Base-by-base conservation (phyloP, 2,888 invertebrate species). In the Drosophila maculinotata region DNA sequence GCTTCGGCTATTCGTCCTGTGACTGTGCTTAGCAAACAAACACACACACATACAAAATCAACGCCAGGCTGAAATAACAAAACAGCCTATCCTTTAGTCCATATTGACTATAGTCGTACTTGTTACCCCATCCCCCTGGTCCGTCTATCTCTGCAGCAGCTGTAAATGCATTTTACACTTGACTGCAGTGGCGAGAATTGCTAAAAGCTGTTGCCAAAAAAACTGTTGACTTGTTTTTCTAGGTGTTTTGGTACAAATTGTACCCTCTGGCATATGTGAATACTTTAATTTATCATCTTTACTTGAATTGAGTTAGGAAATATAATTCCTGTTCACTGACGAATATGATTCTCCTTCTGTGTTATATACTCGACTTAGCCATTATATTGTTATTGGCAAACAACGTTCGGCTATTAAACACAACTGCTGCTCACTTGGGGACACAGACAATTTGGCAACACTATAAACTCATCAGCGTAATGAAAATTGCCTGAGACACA, bases 381-480 rank as follows among this genome's bases (percentile, higher is more conserved):
- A n/a, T n/a, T n/a, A n/a, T n/a, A n/a, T 35, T 17, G 23, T 49
- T 33, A 52, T 56, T 56, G 45, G 58, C 33, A 42, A 33, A 23
- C 36, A 28, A 28, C 12, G 52, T 48, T 49, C 8, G 66, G 53
- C 10, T 53, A 54, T 73, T 53, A 76, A 76, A 56, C 10, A 41
- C 63, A 76, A 48, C 66, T 66, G 63, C 48, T 53, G 52, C 52
- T 47, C 8, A 42, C 14, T 42, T 47, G n/a, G n/a, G 31, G 20
- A 31, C 33, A 10, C 45, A 56, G 76, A 80, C 76, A 71, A 53
- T 67, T 76, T 66, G 83, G 57, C 70, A 58, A 48, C 73, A 80
- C 84, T 77, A 86, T 82, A 80, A 82, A 83, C 84, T 77, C 87
- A 78, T 86, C 87, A 86, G 54, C 57, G 58, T 80, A 83, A 86